Evolutionary conservation across 1,140 invertebrate genomes (phyloP).

Genomic region (Philaenus spumarius): DNA sequence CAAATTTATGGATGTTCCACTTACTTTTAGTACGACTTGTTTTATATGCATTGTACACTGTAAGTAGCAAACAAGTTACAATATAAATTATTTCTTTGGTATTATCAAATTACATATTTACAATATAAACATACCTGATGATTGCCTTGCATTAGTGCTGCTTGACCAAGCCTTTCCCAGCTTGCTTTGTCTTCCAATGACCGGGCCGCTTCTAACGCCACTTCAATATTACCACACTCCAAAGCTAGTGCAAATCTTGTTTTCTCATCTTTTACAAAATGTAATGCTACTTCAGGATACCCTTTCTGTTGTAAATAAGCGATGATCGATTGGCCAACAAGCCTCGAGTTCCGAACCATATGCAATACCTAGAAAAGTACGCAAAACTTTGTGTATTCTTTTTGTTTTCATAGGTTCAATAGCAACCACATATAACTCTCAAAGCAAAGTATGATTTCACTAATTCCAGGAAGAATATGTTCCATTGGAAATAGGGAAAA

Average conservation of each 20-base stretch:
- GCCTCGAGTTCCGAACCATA: constrained; percentile 94
- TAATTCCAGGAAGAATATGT: no score
- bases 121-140: constrained; percentile 31
- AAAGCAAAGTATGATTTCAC: no score
- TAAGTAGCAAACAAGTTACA: no score
- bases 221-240: constrained; percentile 98
- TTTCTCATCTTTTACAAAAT: constrained; percentile 99
- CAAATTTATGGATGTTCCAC: no score
- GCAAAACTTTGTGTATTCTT: no score
- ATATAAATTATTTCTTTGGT: no score
- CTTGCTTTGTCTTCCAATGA: constrained; percentile 88
- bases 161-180: constrained; percentile 95
- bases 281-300: constrained; percentile 98
- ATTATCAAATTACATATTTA: no score
- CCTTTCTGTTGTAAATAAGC: constrained; percentile 98
- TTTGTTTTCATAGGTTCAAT: no score
- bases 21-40: no score
- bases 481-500: no score
- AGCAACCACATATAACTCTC: no score
- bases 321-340: constrained; percentile 98
- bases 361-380: constrained; percentile 64
- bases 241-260: constrained; percentile 93
- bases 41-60: no score
- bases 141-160: constrained; percentile 81
- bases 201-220: constrained; percentile 88